Evolutionary conservation across 2,113 vertebrate species (phyloP).

Genomic region (Cairina moschata): DNA sequence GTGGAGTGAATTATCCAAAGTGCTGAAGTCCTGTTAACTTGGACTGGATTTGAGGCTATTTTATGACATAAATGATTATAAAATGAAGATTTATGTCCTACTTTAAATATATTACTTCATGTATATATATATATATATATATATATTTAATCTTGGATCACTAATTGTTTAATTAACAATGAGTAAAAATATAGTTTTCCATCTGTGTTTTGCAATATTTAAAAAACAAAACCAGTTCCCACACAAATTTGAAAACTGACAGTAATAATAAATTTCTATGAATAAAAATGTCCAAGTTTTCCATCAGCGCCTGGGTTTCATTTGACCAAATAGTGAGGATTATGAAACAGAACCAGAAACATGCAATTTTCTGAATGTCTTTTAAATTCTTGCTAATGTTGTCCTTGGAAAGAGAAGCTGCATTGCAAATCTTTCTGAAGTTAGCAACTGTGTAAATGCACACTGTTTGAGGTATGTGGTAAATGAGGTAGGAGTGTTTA

Average conservation of each 20-base stretch:
- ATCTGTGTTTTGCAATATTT: neutral
- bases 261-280: neutral
- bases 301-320: neutral
- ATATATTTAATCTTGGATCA: neutral
- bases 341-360: neutral
- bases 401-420: neutral
- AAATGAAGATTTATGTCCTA: neutral
- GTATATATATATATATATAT: no score
- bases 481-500: slow-evolving; percentile 36
- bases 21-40: neutral
- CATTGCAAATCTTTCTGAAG: neutral
- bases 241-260: neutral
- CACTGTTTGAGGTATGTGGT: neutral
- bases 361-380: neutral
- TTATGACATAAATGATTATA: neutral
- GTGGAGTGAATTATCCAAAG: neutral
- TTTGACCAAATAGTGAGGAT: neutral
- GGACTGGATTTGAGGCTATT: neutral
- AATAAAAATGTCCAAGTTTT: neutral
- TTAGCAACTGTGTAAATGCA: neutral
- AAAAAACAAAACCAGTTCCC: neutral
- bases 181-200: neutral
- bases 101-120: neutral
- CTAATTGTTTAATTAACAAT: neutral
- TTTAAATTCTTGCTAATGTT: neutral